phyloP scores from a whole-genome alignment of 2,888 invertebrate species.

The Portevinia maculata region DNA sequence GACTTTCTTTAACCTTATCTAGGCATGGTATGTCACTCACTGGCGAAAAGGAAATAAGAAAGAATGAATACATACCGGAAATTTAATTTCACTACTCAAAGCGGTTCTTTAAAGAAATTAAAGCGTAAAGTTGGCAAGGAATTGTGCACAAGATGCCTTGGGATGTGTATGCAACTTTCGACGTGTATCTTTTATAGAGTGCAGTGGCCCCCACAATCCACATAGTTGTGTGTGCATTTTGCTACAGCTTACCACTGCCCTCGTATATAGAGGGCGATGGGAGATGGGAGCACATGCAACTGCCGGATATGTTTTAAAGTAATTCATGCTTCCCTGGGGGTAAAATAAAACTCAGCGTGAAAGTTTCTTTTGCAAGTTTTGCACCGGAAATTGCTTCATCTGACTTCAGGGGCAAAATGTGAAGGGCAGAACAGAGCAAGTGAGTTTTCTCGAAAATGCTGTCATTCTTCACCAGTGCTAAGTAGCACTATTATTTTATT shows the following conservation, averaged over 20 bases:
- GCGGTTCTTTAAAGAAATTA: slow-evolving; percentile 66
- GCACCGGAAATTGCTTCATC: slow-evolving; percentile 74
- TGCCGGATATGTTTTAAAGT: slow-evolving; percentile 74
- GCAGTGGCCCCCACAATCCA: slow-evolving; percentile 1
- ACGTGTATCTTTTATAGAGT: slow-evolving; percentile 62
- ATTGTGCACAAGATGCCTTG: slow-evolving; percentile 47
- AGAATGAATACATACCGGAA: slow-evolving; percentile 40
- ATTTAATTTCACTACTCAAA: slow-evolving; percentile 56
- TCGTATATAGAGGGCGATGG: neutral
- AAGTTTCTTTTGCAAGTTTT: slow-evolving; percentile 74
- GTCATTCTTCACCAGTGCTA: slow-evolving; percentile 66
- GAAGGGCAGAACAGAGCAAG: slow-evolving; percentile 1
- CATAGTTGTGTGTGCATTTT: slow-evolving; percentile 51
- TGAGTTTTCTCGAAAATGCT: slow-evolving; percentile 63
- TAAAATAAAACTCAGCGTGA: slow-evolving; percentile 71
- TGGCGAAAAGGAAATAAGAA: neutral
- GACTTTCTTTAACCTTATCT: neutral
- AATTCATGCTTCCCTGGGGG: slow-evolving; percentile 74
- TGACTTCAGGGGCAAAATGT: slow-evolving; percentile 53
- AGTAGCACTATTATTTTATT: slow-evolving; percentile 74
- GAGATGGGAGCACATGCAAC: slow-evolving; percentile 57
- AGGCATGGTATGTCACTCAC: neutral
- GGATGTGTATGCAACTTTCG: slow-evolving; percentile 65
- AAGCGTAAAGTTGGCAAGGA: slow-evolving; percentile 67
- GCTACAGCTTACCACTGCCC: slow-evolving; percentile 52